Percentiles rank a stretch among this genome's conserved stretches.
phyloP scores from a whole-genome alignment of 2,113 vertebrate genomes.

The Ascaphus truei region DNA sequence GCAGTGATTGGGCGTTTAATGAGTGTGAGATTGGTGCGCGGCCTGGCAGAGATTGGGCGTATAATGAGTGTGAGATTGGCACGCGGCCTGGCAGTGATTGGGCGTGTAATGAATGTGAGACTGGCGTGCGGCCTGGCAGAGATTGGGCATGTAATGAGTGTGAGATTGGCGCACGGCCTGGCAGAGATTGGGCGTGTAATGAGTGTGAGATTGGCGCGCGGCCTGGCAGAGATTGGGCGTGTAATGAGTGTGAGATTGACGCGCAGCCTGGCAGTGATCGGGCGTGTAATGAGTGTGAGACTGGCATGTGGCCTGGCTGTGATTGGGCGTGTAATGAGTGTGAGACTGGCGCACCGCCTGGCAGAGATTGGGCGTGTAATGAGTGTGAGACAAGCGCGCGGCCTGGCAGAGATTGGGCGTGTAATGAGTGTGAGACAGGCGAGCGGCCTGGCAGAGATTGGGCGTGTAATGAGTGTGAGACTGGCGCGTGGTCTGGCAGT shows the following conservation, averaged over 20 bases:
- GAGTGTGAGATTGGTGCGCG: too few relatives aligned
- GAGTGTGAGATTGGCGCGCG: too few relatives aligned
- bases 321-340: constrained; percentile 35
- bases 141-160: constrained; percentile 35
- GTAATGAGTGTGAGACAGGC: constrained; percentile 31
- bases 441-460: background rate
- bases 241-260: constrained; percentile 32
- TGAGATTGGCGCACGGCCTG: constrained; percentile 13
- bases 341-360: constrained; percentile 11
- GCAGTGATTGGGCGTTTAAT: constrained; percentile 8
- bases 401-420: constrained; percentile 22
- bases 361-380: constrained; percentile 8
- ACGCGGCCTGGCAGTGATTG: background rate
- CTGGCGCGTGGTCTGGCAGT: too few relatives aligned
- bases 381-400: too few relatives aligned
- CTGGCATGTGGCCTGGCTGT: too few relatives aligned
- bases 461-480: too few relatives aligned
- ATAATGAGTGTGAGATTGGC: constrained; percentile 31
- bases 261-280: background rate
- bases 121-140: too few relatives aligned
- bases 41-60: constrained; percentile 22
- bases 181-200: constrained; percentile 8
- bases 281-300: too few relatives aligned
- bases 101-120: too few relatives aligned
- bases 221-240: constrained; percentile 22